Evolutionary conservation across 1,140 invertebrate genomes (phyloP), one percentile per base, ranked within the genome.

Genomic region (Cardiocondyla obscurior): DNA sequence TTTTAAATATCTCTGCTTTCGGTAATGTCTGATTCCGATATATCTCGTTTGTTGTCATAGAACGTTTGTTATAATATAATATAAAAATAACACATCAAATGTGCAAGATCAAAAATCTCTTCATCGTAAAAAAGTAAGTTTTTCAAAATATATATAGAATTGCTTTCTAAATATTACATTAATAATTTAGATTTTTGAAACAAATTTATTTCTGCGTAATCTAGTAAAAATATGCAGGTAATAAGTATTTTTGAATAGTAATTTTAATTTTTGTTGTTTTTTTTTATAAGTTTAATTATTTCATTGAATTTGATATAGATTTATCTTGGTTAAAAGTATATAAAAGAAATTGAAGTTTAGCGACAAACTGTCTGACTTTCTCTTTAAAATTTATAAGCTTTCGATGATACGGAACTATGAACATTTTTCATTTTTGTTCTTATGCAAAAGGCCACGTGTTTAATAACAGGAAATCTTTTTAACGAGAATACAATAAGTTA

Each of bases 371-470:
- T 30, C 2, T 16, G 2, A 46, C 33, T 39, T 77, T 65, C 12
- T 14, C 8, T 79, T 67, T 30, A 25, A 67, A 64, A 62, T 62
- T n/a, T 49, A 67, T 53, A 69, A n/a, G 25, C 33, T 55, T 42
- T 53, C 3, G 33, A 69, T 67, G 14, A 25, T 16, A 22, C 30
- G 74, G 33, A 67, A 79, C 69, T 12, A 19, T 79, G 74, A 69
- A 30, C 12, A 7, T 79, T 79, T 77, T 79, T 58, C 64, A 76
- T 76, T 76, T 53, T 25, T 53, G 74, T 12, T 77, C 67, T 77
- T 39, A 19, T n/a, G 46, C 36, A 25, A 42, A 25, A 69, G 74
- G 19, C 12, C 25, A 33, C 30, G 16, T 49, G 22, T 79, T 67
- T 69, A 33, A 79, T 39, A 42, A 53, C 19, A 39, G 42, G 22